Conservation (phyloP, 2,888 invertebrate genomes). For the Mellilla xanthometata region DNA sequence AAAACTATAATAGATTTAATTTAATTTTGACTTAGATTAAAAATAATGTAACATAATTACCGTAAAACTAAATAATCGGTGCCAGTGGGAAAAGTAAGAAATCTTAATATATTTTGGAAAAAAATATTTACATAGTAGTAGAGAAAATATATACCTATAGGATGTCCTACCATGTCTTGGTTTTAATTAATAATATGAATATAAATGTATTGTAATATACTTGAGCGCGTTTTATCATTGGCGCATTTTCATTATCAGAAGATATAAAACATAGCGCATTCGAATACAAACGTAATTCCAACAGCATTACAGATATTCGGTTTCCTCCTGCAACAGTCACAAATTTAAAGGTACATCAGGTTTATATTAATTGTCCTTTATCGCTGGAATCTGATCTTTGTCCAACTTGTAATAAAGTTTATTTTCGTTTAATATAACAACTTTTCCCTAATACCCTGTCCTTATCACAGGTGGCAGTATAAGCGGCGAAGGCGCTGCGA, state of each 20-base stretch:
- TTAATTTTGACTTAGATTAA: too few species aligned
- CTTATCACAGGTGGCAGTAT: conserved; percentile 62
- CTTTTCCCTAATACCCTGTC: conserved; percentile 45
- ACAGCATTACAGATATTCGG: conserved; percentile 40
- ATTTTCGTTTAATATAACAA: conserved; percentile 29
- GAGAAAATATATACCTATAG: too few species aligned
- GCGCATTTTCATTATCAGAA: conserved; percentile 12
- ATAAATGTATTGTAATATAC: too few species aligned
- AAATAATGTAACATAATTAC: too few species aligned
- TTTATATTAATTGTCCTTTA: conserved; percentile 43
- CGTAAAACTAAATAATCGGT: too few species aligned
- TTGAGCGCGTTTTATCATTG: too few species aligned
- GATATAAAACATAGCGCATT: conserved; percentile 11
- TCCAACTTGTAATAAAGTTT: conserved; percentile 19
- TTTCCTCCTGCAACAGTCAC: conserved; percentile 51
- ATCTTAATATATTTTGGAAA: too few species aligned
- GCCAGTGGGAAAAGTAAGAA: too few species aligned
- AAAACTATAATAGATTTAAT: too few species aligned
- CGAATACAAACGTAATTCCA: conserved; percentile 37
- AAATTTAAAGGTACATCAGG: conserved; percentile 45
- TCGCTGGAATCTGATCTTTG: conserved; percentile 34
- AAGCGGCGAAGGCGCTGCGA: conserved; percentile 50
- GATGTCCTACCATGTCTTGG: too few species aligned
- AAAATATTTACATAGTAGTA: too few species aligned
- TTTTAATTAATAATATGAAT: too few species aligned